phyloP scores from a whole-genome alignment of 2,888 invertebrate genomes.

The Cantharis flavilabris region DNA sequence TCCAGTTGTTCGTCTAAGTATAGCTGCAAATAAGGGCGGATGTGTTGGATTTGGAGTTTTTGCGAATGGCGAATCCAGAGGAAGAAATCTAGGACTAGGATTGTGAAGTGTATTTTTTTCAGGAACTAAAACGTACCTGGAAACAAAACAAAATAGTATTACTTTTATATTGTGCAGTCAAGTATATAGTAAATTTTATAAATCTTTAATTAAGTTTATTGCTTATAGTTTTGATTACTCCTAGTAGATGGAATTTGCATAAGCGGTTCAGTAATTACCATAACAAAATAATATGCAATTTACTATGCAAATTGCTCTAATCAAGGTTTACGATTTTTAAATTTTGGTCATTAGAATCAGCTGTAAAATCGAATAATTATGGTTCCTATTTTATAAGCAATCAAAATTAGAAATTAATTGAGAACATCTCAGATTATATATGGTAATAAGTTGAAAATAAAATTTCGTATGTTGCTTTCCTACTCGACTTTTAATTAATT shows the following conservation, averaged over 20 bases:
- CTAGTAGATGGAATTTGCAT: neutral
- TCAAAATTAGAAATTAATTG: too few species aligned
- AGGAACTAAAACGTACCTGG: slow-evolving; percentile 57
- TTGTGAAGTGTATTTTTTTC: slow-evolving; percentile 57
- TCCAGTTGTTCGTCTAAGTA: slow-evolving; percentile 91
- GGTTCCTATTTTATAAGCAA: too few species aligned
- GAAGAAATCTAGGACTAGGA: slow-evolving; percentile 86
- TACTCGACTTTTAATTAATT: neutral
- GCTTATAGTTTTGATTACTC: neutral
- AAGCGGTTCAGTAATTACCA: neutral
- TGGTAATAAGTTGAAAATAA: too few species aligned
- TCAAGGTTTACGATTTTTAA: neutral
- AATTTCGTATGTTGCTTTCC: too few species aligned
- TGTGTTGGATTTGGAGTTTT: slow-evolving; percentile 90
- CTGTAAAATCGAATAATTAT: neutral
- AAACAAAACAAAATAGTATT: slow-evolving; percentile 29
- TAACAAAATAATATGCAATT: neutral
- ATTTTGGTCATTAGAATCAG: neutral
- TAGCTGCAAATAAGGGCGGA: slow-evolving; percentile 96
- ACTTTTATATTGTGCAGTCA: too few species aligned
- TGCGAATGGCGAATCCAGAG: slow-evolving; percentile 95
- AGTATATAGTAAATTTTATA: neutral
- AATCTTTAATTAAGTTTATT: neutral
- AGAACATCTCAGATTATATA: too few species aligned
- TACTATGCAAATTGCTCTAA: neutral